Evolutionary conservation across 2,797 vertebrate species (phyloP).

Genomic region (Enteromius argenteus): DNA sequence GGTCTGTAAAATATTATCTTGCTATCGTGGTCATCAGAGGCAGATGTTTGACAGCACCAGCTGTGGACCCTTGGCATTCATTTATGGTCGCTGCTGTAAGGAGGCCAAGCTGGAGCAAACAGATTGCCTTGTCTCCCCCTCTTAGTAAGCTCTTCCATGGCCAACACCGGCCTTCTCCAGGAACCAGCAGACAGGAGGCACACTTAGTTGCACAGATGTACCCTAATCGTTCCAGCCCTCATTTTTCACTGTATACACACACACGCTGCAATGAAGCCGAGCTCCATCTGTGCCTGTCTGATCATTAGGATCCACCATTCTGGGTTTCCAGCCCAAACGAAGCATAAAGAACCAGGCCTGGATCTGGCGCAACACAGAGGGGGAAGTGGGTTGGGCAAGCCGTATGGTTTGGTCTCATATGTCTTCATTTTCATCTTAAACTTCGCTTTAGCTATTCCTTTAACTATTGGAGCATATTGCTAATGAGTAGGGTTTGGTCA

Average conservation of each 20-base stretch:
- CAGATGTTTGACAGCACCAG: constrained; percentile 57
- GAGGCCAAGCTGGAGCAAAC: constrained; percentile 74
- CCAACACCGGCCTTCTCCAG: constrained; percentile 58
- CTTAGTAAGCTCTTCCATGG: constrained; percentile 51
- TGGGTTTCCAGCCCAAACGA: constrained; percentile 9
- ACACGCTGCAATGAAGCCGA: constrained; percentile 68
- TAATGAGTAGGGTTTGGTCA: constrained; percentile 27
- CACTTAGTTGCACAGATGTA: constrained; percentile 70
- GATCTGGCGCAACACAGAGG: neutral
- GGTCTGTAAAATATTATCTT: constrained; percentile 43
- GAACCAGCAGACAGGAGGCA: constrained; percentile 74
- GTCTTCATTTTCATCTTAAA: constrained; percentile 28
- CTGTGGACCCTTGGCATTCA: constrained; percentile 66
- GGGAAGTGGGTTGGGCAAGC: constrained; percentile 7
- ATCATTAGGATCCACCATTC: constrained; percentile 48
- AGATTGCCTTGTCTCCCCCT: constrained; percentile 78
- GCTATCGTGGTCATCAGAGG: constrained; percentile 38
- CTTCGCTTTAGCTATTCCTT: neutral
- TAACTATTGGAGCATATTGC: neutral
- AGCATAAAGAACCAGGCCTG: constrained; percentile 25
- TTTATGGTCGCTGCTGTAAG: constrained; percentile 67
- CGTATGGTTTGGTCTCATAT: neutral
- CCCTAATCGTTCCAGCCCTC: constrained; percentile 74
- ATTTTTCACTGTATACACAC: constrained; percentile 61
- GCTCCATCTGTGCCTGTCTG: constrained; percentile 59